These are phyloP conservation scores for Indicator maculatus DNA, from an alignment of 2,113 vertebrate genomes.

Conservation along the genomic window DNA sequence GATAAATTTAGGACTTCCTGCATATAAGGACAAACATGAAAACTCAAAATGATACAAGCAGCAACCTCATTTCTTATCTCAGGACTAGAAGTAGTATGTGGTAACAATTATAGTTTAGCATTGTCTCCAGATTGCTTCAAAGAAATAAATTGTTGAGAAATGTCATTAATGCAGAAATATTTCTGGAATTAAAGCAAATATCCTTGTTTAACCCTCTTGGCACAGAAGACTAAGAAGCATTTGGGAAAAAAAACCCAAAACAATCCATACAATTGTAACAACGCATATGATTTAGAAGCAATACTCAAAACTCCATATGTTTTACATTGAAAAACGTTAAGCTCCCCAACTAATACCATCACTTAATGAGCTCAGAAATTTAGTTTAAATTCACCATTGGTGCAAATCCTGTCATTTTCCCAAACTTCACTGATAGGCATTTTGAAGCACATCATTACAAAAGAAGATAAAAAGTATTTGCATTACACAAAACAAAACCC, in stretches of 20 bases:
- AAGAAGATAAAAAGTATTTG: neutral
- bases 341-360: neutral
- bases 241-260: neutral
- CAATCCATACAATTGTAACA: neutral
- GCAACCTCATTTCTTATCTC: neutral
- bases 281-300: neutral
- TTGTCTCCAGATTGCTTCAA: neutral
- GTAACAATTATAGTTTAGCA: neutral
- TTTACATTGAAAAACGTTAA: neutral
- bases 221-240: neutral
- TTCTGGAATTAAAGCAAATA: constrained; percentile 34
- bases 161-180: constrained; percentile 1
- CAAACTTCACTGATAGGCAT: neutral
- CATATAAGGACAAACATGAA: neutral
- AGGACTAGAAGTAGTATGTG: neutral
- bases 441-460: neutral
- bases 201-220: constrained; percentile 18
- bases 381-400: neutral
- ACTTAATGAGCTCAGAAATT: neutral
- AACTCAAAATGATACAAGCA: neutral
- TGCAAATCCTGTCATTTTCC: neutral
- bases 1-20: neutral
- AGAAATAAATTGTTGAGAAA: neutral
- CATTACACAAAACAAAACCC: neutral
- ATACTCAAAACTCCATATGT: neutral